Conservation (phyloP, 2,888 invertebrate genomes). For the Eupithecia pulchellata region DNA sequence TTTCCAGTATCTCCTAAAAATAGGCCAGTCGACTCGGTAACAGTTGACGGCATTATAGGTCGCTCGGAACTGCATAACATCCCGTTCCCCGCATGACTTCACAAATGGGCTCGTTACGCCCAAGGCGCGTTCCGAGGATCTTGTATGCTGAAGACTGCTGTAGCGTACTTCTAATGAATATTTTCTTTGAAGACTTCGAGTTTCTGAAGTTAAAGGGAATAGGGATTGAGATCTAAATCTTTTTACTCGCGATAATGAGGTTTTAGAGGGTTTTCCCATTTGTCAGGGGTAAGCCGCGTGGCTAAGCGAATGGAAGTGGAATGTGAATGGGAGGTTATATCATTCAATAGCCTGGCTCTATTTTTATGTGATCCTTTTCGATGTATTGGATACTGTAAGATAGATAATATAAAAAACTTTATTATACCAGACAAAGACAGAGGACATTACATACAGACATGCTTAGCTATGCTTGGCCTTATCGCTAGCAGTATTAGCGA, state of each 20-base stretch:
- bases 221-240: conserved; percentile 1
- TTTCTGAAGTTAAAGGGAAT: conserved; percentile 6
- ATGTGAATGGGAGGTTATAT: no score
- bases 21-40: conserved; percentile 7
- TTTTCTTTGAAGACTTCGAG: conserved; percentile 25
- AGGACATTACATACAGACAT: no score
- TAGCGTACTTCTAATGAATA: conserved; percentile 30
- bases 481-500: no score
- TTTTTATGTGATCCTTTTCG: no score
- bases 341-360: no score
- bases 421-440: no score
- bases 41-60: conserved; percentile 27
- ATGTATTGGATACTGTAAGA: no score
- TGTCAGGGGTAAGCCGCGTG: not conserved
- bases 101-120: conserved; percentile 47
- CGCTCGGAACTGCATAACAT: conserved; percentile 47
- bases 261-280: not conserved
- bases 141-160: conserved; percentile 31
- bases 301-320: not conserved
- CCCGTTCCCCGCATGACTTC: conserved; percentile 57
- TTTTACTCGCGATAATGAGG: not conserved
- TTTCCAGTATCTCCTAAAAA: not conserved
- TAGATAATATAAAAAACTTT: no score
- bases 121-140: conserved; percentile 41
- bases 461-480: no score